Conservation (phyloP, 2,797 vertebrate species). For the Synanceia verrucosa region DNA sequence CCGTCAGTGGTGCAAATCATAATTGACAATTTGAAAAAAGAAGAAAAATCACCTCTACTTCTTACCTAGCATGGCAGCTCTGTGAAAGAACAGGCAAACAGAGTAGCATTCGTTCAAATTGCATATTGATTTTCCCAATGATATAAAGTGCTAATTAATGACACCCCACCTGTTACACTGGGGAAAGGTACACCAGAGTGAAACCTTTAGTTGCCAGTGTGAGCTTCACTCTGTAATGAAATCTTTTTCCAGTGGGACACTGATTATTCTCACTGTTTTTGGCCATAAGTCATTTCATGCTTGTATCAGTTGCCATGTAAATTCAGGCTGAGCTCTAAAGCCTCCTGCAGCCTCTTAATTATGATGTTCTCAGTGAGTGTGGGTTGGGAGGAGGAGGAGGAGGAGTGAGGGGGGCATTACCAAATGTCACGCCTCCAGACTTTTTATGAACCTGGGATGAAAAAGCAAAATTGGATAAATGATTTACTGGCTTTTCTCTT, state of each 20-base stretch:
- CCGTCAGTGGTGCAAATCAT: slow-evolving; percentile 37
- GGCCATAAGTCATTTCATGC: slow-evolving; percentile 74
- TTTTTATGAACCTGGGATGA: slow-evolving; percentile 51
- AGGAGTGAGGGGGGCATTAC: slow-evolving; percentile 26
- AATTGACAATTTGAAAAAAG: slow-evolving; percentile 30
- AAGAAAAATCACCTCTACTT: slow-evolving; percentile 23
- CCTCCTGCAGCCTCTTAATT: slow-evolving; percentile 76
- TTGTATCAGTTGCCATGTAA: slow-evolving; percentile 69
- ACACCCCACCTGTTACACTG: slow-evolving; percentile 25
- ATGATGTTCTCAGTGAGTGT: slow-evolving; percentile 54
- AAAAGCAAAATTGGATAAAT: slow-evolving; percentile 55
- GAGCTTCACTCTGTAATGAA: slow-evolving; percentile 44
- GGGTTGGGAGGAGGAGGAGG: slow-evolving; percentile 31
- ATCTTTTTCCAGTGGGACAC: slow-evolving; percentile 56
- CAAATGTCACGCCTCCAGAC: slow-evolving; percentile 52
- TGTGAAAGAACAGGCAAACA: slow-evolving; percentile 2
- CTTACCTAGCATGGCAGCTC: slow-evolving; percentile 25
- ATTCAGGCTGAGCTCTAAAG: slow-evolving; percentile 70
- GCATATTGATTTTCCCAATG: slow-evolving; percentile 68
- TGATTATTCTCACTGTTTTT: slow-evolving; percentile 69
- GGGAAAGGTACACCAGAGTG: slow-evolving; percentile 25
- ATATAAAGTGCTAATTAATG: slow-evolving; percentile 71
- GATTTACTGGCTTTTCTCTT: slow-evolving; percentile 39
- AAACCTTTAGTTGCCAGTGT: slow-evolving; percentile 30
- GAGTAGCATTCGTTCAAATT: slow-evolving; percentile 65